Percentiles rank a stretch among this genome's conserved stretches.
These are phyloP conservation scores for Ciconia stormi DNA, from an alignment of 2,113 vertebrate genomes.

Conservation along the genomic window DNA sequence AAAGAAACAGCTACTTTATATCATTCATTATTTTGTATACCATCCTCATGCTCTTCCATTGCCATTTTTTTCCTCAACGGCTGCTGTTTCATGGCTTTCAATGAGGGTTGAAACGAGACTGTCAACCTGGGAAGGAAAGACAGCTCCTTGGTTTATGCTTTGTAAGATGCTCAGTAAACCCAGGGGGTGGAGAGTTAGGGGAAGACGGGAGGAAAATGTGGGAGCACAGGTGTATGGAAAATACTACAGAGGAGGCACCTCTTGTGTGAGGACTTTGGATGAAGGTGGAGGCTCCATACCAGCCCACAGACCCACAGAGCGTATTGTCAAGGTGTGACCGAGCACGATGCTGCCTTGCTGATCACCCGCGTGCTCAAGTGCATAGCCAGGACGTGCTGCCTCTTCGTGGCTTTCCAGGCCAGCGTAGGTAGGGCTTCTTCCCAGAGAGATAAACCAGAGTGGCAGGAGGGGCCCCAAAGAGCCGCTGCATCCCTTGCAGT, in stretches of 20 bases:
- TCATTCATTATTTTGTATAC: not conserved
- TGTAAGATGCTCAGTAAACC: not conserved
- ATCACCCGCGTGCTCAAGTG: not conserved
- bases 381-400: not conserved
- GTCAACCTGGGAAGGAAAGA: not conserved
- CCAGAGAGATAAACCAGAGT: not conserved
- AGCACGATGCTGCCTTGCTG: not conserved
- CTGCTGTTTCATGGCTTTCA: not conserved
- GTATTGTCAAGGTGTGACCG: accelerated
- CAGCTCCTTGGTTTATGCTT: not conserved
- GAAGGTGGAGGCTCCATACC: not conserved
- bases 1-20: not conserved
- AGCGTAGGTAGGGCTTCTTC: not conserved
- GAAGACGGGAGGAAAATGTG: not conserved
- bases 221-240: not conserved
- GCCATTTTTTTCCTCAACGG: accelerated
- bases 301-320: not conserved
- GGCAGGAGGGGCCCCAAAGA: not conserved
- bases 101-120: not conserved
- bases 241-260: not conserved
- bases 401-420: not conserved
- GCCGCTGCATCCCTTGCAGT: not conserved
- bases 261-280: not conserved
- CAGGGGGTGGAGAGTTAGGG: not conserved
- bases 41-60: not conserved